Conservation (phyloP, 2,888 invertebrate species). For the Melieria omissa region DNA sequence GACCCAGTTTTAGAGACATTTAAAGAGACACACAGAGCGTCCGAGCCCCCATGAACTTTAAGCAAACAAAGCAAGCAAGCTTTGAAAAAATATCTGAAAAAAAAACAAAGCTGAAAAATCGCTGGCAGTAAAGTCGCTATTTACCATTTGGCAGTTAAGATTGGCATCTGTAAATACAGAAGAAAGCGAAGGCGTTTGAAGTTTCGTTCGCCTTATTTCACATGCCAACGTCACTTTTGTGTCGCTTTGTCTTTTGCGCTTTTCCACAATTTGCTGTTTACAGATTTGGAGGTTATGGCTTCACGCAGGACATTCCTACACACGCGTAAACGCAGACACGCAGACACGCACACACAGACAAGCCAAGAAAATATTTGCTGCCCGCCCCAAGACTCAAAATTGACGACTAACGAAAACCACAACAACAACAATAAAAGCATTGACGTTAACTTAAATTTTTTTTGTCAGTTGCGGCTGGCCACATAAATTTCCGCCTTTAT, state of each 20-base stretch:
- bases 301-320: neutral
- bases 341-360: too few species aligned
- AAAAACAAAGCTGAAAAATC: neutral
- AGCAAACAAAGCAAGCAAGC: neutral
- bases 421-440: too few species aligned
- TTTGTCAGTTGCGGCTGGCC: too few species aligned
- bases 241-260: neutral
- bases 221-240: neutral
- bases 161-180: conserved; percentile 34
- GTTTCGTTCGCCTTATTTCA: too few species aligned
- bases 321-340: neutral
- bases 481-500: too few species aligned
- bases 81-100: neutral
- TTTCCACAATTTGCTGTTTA: neutral
- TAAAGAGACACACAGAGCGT: neutral
- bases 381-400: too few species aligned
- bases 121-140: conserved; percentile 6
- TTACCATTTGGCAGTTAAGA: conserved; percentile 39
- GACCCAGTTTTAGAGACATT: too few species aligned
- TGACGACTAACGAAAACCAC: too few species aligned
- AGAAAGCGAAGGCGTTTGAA: neutral
- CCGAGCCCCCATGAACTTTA: neutral
- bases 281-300: neutral
- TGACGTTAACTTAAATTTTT: too few species aligned
- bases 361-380: too few species aligned